phyloP scores from a whole-genome alignment of 2,888 invertebrate genomes.

The Oligia strigilis region DNA sequence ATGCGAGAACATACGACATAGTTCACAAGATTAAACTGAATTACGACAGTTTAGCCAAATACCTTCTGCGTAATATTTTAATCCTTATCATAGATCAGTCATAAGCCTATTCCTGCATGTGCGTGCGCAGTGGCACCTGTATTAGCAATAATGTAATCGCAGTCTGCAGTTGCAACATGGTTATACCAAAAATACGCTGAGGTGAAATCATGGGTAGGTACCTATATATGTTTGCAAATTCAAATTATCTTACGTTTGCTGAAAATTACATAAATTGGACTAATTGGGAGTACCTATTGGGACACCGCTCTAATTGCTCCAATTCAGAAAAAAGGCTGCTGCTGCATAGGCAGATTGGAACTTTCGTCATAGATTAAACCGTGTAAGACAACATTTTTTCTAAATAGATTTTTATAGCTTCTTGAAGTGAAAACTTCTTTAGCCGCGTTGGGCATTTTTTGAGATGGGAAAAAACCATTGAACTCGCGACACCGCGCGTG shows the following conservation, averaged over 20 bases:
- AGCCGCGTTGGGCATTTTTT: too few species aligned
- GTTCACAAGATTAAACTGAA: constrained; percentile 43
- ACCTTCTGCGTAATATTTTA: constrained; percentile 48
- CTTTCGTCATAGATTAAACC: background rate
- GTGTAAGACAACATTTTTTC: background rate
- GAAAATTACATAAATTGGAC: background rate
- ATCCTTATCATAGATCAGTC: constrained; percentile 45
- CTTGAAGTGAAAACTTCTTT: too few species aligned
- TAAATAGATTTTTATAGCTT: background rate
- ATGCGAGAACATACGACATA: constrained; percentile 50
- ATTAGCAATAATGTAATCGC: constrained; percentile 9
- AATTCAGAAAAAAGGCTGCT: background rate
- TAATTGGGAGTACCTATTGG: background rate
- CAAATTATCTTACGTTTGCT: background rate
- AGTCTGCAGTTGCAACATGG: background rate
- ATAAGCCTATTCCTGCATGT: constrained; percentile 18
- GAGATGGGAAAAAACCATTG: too few species aligned
- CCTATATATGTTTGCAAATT: background rate
- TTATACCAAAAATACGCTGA: constrained; percentile 5
- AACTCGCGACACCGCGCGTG: too few species aligned
- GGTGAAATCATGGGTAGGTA: background rate
- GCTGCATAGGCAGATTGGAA: background rate
- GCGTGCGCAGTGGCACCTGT: background rate
- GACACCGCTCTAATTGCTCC: too few species aligned
- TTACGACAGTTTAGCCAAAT: constrained; percentile 42